phyloP scores from a whole-genome alignment of 2,888 invertebrate species.

The Octonoba sinensis region DNA sequence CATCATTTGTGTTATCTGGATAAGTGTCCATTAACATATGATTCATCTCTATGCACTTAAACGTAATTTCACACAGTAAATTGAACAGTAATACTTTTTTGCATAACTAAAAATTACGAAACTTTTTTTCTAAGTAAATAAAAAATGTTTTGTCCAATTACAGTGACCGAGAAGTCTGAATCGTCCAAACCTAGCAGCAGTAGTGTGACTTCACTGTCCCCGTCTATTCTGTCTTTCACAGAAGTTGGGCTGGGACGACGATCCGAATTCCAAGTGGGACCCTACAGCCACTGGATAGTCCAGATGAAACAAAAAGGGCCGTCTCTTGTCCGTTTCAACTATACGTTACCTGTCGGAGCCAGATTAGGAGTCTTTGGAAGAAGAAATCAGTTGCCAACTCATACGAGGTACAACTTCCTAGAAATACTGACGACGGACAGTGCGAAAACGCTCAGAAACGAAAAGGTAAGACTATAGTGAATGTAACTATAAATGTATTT shows the following conservation, averaged over 20 bases:
- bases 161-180: constrained; percentile 23
- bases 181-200: constrained; percentile 36
- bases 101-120: background rate
- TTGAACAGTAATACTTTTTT: background rate
- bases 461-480: constrained; percentile 27
- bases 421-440: constrained; percentile 67
- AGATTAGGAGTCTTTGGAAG: constrained; percentile 69
- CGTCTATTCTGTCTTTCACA: constrained; percentile 76
- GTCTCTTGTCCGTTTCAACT: constrained; percentile 76
- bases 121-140: background rate
- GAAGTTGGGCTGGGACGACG: constrained; percentile 78
- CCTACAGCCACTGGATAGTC: constrained; percentile 93
- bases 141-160: background rate
- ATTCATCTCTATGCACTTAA: no score
- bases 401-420: constrained; percentile 69
- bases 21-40: no score
- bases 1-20: no score
- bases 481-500: background rate
- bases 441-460: constrained; percentile 37
- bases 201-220: constrained; percentile 76
- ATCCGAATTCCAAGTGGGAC: constrained; percentile 85
- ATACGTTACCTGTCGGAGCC: constrained; percentile 79
- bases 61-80: background rate
- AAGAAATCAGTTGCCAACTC: constrained; percentile 68
- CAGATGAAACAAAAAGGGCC: constrained; percentile 83